Percentiles rank a stretch among this genome's conserved stretches.
phyloP scores from a whole-genome alignment of 2,113 vertebrate genomes.

The Plestiodon gilberti region DNA sequence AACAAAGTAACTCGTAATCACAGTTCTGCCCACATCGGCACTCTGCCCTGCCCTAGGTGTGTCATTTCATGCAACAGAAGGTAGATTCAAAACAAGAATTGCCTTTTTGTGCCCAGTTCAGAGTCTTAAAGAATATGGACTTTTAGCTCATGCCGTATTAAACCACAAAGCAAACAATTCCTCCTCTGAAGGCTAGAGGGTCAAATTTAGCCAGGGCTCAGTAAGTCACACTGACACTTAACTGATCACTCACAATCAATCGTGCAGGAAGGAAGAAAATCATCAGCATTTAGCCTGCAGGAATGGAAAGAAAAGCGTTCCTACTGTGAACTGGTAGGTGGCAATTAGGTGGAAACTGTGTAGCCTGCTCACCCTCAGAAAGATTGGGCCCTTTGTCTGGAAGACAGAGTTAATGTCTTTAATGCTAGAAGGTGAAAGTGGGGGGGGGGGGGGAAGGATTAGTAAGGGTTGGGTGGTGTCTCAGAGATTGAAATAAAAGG shows the following conservation, averaged over 20 bases:
- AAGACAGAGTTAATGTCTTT: not conserved
- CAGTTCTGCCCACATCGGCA: not conserved
- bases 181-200: not conserved
- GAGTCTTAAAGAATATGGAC: not conserved
- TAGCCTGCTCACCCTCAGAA: not conserved
- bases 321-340: not conserved
- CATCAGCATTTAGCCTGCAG: not conserved
- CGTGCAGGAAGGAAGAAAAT: not conserved
- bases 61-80: not conserved
- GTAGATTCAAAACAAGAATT: not conserved
- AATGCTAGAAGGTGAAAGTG: not conserved
- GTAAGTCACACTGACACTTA: slow-evolving; percentile 3
- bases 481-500: not conserved
- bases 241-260: slow-evolving; percentile 10
- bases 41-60: not conserved
- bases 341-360: not conserved
- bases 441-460: not conserved
- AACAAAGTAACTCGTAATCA: not conserved
- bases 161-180: not conserved
- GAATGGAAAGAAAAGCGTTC: not conserved
- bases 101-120: not conserved
- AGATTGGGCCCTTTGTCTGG: not conserved
- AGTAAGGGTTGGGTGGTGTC: not conserved
- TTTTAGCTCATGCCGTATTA: not conserved
- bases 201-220: not conserved